Base-by-base conservation (phyloP, 2,888 invertebrate species). In the Leucozona laternaria region DNA sequence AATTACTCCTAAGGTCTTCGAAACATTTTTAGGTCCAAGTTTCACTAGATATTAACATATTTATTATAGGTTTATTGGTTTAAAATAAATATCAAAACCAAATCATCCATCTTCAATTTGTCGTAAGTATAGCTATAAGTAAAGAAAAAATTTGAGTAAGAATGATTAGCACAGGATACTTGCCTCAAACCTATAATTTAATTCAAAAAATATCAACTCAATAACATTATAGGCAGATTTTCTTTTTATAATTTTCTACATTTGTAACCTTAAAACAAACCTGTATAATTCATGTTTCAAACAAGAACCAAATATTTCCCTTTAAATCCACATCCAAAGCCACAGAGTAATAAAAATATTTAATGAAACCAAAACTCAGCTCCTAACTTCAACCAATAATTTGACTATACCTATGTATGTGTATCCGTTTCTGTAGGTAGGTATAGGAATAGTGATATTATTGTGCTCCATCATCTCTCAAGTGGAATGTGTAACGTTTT, bases 401-500 rank as follows among this genome's bases (percentile, higher is more conserved):
- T 40, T 28, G 11, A 22, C 34, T 37, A 7, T 13, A 7, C 22
- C 34, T 37, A 7, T 13, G 15, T 10, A 13, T 5, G 15, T n/a
- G 7, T n/a, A n/a, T 1, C 11, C 22, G 48, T 11, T 50, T 13
- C 5, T 50, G 34, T 55, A 13, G n/a, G n/a, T 20, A 34, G 13
- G 22, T 7, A 31, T 11, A n/a, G n/a, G n/a, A n/a, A n/a, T n/a
- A n/a, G n/a, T n/a, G n/a, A 68, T 20, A 66, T 50, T 57, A 55
- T 15, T 37, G 40, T 60, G 34, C 71, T 70, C 62, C 81, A 71
- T 77, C 77, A 71, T 78, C 40, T 78, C 22, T 68, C 50, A 43
- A 73, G 66, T 58, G 78, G 72, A 82, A 78, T 82, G 82, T 82
- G 66, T 66, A 85, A 43, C 84, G 71, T 72, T 77, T 68, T 64